phyloP scores from a whole-genome alignment of 1,140 invertebrate genomes.

The Drosophila truncata region DNA sequence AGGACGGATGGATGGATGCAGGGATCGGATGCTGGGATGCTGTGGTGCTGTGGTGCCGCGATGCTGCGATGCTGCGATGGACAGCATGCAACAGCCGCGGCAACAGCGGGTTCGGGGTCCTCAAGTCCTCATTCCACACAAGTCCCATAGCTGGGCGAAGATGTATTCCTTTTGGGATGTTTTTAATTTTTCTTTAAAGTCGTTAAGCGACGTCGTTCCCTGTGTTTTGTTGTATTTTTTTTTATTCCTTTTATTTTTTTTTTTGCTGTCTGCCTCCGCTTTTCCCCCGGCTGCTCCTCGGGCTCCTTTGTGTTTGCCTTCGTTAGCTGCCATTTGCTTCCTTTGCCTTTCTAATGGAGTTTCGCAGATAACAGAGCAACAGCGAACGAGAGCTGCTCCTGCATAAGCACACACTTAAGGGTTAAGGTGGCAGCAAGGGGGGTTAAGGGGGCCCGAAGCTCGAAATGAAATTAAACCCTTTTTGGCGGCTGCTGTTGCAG shows the following conservation, averaged over 20 bases:
- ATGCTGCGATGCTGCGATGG: constrained; percentile 30
- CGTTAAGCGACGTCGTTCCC: constrained; percentile 75
- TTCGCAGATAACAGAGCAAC: constrained; percentile 75
- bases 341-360: constrained; percentile 84
- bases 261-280: constrained; percentile 19
- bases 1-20: constrained; percentile 37
- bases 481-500: constrained; percentile 60
- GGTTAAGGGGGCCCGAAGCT: constrained; percentile 4
- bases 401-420: constrained; percentile 82
- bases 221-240: constrained; percentile 49
- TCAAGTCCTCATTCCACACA: constrained; percentile 35
- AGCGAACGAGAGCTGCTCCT: constrained; percentile 53
- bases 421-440: constrained; percentile 50
- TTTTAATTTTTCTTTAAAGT: constrained; percentile 84
- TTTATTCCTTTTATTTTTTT: constrained; percentile 47
- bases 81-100: constrained; percentile 67
- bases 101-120: constrained; percentile 14
- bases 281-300: constrained; percentile 15
- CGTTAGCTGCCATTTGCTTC: constrained; percentile 81
- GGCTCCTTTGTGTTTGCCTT: constrained; percentile 64
- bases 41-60: constrained; percentile 22
- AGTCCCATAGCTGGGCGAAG: constrained; percentile 68
- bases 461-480: constrained; percentile 83
- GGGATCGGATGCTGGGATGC: constrained; percentile 24
- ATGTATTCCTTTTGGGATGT: constrained; percentile 84